A percentile compares a stretch with the other conserved stretches of the same genome.
These are phyloP conservation scores for Meriones unguiculatus DNA, from an alignment of 2,113 vertebrate species.

Conservation along the genomic window DNA sequence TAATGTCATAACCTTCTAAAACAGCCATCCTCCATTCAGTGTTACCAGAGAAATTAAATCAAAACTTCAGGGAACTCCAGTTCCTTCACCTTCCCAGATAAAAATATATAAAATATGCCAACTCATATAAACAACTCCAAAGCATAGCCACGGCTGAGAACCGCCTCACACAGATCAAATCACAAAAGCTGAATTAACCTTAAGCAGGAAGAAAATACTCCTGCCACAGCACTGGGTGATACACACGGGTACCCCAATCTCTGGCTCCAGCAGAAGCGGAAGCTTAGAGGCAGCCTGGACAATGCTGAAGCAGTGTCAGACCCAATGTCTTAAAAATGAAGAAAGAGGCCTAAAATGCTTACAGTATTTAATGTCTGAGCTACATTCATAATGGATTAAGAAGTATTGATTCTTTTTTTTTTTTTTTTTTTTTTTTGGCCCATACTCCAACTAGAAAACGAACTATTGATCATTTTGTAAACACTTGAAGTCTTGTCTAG, in stretches of 20 bases:
- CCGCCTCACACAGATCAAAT: neutral
- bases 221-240: neutral
- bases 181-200: constrained; percentile 10
- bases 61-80: neutral
- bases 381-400: neutral
- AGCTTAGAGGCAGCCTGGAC: neutral
- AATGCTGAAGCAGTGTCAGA: neutral
- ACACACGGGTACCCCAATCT: neutral
- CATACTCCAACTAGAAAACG: neutral
- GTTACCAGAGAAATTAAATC: neutral
- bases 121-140: neutral
- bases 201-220: neutral
- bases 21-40: neutral
- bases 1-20: neutral
- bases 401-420: neutral
- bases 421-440: neutral
- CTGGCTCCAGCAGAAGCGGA: neutral
- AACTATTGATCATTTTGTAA: neutral
- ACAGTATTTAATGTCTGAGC: neutral
- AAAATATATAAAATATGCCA: neutral
- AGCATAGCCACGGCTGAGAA: neutral
- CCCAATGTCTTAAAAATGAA: neutral
- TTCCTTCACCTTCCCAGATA: neutral
- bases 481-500: constrained; percentile 9
- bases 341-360: neutral